Conservation (phyloP, 1,140 invertebrate genomes). For the Achatina immaculata region DNA sequence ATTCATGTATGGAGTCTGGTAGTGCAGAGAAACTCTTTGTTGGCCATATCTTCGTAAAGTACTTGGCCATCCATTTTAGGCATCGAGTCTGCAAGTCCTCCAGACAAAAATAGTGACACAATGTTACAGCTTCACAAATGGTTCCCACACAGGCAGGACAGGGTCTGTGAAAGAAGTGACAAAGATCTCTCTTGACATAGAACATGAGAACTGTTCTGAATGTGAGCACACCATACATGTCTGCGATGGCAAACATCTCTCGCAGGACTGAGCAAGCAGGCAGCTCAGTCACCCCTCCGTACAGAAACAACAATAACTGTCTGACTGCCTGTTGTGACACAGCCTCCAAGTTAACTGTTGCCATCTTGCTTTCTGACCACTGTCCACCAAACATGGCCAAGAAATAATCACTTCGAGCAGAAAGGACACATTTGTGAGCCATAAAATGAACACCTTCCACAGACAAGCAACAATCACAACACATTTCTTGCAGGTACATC, state of each 20-base stretch:
- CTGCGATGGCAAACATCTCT: conserved; percentile 86
- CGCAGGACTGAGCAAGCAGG: conserved; percentile 87
- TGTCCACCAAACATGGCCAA: conserved; percentile 88
- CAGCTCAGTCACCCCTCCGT: conserved; percentile 87
- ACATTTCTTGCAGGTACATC: conserved; percentile 91
- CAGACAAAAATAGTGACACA: conserved; percentile 86
- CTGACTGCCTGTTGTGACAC: conserved; percentile 87
- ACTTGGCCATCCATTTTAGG: conserved; percentile 85
- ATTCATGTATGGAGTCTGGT: conserved; percentile 83
- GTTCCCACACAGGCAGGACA: conserved; percentile 83
- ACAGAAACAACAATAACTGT: conserved; percentile 91
- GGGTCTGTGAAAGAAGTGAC: conserved; percentile 90
- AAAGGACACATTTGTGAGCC: conserved; percentile 89
- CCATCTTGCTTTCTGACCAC: conserved; percentile 83
- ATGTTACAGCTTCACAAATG: conserved; percentile 85
- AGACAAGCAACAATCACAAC: conserved; percentile 81
- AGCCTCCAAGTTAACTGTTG: conserved; percentile 86
- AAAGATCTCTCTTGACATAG: conserved; percentile 88
- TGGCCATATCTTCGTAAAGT: conserved; percentile 88
- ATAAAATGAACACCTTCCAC: conserved; percentile 83
- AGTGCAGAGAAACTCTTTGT: conserved; percentile 86
- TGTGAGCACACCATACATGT: conserved; percentile 89
- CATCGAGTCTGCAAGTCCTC: conserved; percentile 88
- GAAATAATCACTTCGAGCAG: conserved; percentile 91
- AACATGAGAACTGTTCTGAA: conserved; percentile 90